phyloP scores from a whole-genome alignment of 2,888 invertebrate genomes.

The Beris chalybata region DNA sequence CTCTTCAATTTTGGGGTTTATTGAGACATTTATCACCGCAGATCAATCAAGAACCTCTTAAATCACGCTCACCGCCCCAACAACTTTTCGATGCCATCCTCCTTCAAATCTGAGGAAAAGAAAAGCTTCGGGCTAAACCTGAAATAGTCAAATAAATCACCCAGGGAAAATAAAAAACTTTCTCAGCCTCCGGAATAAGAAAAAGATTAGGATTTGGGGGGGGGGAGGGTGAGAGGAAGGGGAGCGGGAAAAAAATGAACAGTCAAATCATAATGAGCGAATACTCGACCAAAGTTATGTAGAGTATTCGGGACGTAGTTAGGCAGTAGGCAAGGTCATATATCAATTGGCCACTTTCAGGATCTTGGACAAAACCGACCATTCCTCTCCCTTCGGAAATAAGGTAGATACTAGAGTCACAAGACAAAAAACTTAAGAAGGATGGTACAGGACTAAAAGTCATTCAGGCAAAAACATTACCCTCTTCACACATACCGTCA shows the following conservation, averaged over 20 bases:
- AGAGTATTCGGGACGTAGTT: constrained; percentile 18
- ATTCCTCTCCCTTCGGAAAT: background rate
- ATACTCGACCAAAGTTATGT: constrained; percentile 12
- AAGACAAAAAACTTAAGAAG: constrained; percentile 9
- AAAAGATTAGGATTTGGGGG: too few relatives aligned
- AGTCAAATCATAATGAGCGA: constrained; percentile 25
- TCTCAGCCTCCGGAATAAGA: constrained; percentile 1
- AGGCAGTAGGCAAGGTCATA: constrained; percentile 3
- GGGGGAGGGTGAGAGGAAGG: too few relatives aligned
- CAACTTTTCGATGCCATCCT: constrained; percentile 7
- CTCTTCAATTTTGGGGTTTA: constrained; percentile 12
- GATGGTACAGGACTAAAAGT: constrained; percentile 32
- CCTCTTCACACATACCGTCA: constrained; percentile 37
- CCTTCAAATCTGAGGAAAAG: too few relatives aligned
- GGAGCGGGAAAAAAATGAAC: constrained; percentile 19
- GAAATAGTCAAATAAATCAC: constrained; percentile 30
- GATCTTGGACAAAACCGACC: constrained; percentile 9
- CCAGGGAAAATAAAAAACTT: constrained; percentile 21
- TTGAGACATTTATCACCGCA: constrained; percentile 22
- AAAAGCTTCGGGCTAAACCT: constrained; percentile 2
- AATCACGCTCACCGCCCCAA: constrained; percentile 24
- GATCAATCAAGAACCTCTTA: constrained; percentile 25
- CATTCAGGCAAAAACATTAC: constrained; percentile 37
- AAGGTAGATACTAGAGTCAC: constrained; percentile 1
- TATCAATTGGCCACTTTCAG: constrained; percentile 23